These are phyloP conservation scores for Hystrix cristata DNA, from an alignment of 2,113 vertebrate species.

Conservation along the genomic window DNA sequence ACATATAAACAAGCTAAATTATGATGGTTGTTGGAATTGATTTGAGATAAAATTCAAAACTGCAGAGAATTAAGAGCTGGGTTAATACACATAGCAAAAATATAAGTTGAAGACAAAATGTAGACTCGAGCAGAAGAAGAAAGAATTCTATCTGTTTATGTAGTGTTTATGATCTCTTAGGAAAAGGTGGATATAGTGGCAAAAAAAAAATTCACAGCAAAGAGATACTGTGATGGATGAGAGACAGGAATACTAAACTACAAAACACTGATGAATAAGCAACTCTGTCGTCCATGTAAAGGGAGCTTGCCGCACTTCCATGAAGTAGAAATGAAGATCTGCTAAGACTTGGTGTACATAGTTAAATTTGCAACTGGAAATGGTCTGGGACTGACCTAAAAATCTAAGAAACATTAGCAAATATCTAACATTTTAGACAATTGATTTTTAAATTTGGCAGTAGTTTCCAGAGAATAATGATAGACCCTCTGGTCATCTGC, in stretches of 20 bases:
- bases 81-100: not conserved
- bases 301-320: not conserved
- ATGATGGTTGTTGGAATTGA: not conserved
- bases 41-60: not conserved
- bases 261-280: not conserved
- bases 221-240: not conserved
- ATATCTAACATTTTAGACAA: not conserved
- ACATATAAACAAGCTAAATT: conserved; percentile 7
- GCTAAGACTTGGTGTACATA: not conserved
- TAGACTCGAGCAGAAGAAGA: not conserved
- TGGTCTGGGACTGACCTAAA: not conserved
- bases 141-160: not conserved
- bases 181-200: not conserved
- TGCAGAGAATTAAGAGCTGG: not conserved
- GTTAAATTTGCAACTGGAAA: not conserved
- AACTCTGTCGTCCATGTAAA: not conserved
- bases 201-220: not conserved
- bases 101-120: not conserved
- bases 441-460: conserved; percentile 6
- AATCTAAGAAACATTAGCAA: not conserved
- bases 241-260: conserved; percentile 12
- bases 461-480: conserved; percentile 6
- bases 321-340: not conserved
- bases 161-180: not conserved
- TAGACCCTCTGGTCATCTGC: not conserved